Evolutionary conservation across 2,888 invertebrate species (phyloP), one percentile per base, ranked within the genome.

Genomic region (Ophonus ardosiacus): DNA sequence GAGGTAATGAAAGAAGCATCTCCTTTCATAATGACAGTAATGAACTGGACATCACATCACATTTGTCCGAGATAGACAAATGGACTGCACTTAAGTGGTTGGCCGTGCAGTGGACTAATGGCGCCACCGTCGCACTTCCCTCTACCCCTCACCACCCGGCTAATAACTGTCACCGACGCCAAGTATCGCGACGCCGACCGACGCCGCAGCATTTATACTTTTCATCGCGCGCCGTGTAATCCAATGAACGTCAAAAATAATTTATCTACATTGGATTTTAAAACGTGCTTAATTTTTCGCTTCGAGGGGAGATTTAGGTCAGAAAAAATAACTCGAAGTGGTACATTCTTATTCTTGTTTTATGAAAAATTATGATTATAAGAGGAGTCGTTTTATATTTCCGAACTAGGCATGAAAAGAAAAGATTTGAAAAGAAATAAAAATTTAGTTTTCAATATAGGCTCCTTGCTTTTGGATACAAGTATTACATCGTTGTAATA

Each of bases 11-110:
- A 74, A 74, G 40, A 74, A 40, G 40, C 40, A 74, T 31, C 31
- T 31, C 5, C 31, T 31, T 31, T 68, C 68, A 43, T 78, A 78
- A 56, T 78, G 78, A 78, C 78, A 57, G 31, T 78, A 78, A 78
- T 78, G 57, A 78, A 78, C 56, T 59, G 78, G 78, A 57, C 78
- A 78, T 78, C 43, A 78, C 78, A 78, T 78, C 59, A 83, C 59
- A 83, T 15, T 43, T 74, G 83, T 74, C 74, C 38, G n/a, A 21
- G 38, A 83, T 40, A 76, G 83, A 83, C 63, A 83, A 83, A 83
- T 83, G 83, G 83, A 83, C 68, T 83, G 76, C 74, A 76, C 83
- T 57, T 83, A 83, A 76, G 83, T 83, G 83, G 83, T 59, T 61
- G 59, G 76, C 51, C n/a, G 83, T 83, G 83, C 57, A 83, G 21